phyloP scores from a whole-genome alignment of 1,140 invertebrate species.

The Arctopsyche grandis region DNA sequence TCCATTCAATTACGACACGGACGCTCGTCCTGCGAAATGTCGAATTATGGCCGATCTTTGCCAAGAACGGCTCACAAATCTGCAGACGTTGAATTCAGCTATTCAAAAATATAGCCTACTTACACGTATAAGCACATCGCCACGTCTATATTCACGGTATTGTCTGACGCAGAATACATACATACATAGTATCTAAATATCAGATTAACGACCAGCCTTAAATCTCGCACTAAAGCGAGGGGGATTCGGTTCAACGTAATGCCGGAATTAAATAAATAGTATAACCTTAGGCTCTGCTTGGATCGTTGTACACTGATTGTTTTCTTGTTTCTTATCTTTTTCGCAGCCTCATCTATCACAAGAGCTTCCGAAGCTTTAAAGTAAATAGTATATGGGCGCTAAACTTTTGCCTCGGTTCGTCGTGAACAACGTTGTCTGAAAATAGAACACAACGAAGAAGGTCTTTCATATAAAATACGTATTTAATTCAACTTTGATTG shows the following conservation, averaged over 20 bases:
- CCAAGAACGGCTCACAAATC: not conserved
- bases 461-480: too few relatives aligned
- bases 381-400: not conserved
- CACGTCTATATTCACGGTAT: not conserved
- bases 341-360: slow-evolving; percentile 7
- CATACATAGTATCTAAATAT: too few relatives aligned
- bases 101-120: too few relatives aligned
- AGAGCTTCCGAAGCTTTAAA: too few relatives aligned
- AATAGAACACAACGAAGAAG: too few relatives aligned
- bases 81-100: too few relatives aligned
- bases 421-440: too few relatives aligned
- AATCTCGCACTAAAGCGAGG: not conserved
- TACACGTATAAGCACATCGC: not conserved
- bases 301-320: not conserved
- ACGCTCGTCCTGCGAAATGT: slow-evolving; percentile 40
- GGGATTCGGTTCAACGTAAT: not conserved
- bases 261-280: not conserved
- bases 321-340: slow-evolving; percentile 11
- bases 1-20: slow-evolving; percentile 50
- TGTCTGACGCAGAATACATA: too few relatives aligned
- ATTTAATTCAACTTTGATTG: too few relatives aligned
- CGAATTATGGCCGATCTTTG: slow-evolving; percentile 40
- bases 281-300: not conserved
- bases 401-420: slow-evolving; percentile 12
- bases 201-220: not conserved